Conservation (phyloP, 2,888 invertebrate species). For the Panorpa germanica region DNA sequence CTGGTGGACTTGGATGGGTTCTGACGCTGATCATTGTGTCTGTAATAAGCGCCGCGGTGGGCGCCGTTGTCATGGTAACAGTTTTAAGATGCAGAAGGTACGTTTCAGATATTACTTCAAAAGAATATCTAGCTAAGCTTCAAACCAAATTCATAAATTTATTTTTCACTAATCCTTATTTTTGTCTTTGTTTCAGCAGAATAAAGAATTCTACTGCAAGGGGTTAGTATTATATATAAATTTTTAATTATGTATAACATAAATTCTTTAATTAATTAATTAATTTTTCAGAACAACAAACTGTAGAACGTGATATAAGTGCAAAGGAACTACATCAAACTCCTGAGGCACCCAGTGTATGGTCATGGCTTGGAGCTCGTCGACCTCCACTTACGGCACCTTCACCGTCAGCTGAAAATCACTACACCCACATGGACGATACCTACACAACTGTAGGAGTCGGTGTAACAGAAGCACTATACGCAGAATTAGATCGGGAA, state of each 20-base stretch:
- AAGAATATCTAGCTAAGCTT: background rate
- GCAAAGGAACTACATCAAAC: conserved; percentile 15
- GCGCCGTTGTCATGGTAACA: conserved; percentile 52
- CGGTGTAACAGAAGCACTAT: conserved; percentile 40
- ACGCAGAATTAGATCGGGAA: conserved; percentile 49
- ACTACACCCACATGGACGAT: conserved; percentile 53
- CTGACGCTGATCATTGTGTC: conserved; percentile 51
- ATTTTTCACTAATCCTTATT: conserved; percentile 12
- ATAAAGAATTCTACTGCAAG: conserved; percentile 18
- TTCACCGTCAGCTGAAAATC: conserved; percentile 39
- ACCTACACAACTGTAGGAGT: conserved; percentile 32
- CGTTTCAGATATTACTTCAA: conserved; percentile 18
- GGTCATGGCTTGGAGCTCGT: conserved; percentile 24
- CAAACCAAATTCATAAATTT: conserved; percentile 7
- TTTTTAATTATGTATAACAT: conserved; percentile 21
- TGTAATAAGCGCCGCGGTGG: conserved; percentile 45
- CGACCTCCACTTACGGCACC: conserved; percentile 26
- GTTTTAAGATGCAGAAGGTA: conserved; percentile 47
- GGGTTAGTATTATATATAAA: conserved; percentile 16
- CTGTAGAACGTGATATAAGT: too few relatives aligned
- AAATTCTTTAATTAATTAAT: too few relatives aligned
- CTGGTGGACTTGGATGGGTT: conserved; percentile 48
- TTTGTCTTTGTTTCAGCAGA: conserved; percentile 14
- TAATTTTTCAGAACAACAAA: too few relatives aligned
- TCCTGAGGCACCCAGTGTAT: conserved; percentile 18